Base-by-base conservation (phyloP, 2,113 vertebrate genomes). In the Puffinus mauretanicus region DNA sequence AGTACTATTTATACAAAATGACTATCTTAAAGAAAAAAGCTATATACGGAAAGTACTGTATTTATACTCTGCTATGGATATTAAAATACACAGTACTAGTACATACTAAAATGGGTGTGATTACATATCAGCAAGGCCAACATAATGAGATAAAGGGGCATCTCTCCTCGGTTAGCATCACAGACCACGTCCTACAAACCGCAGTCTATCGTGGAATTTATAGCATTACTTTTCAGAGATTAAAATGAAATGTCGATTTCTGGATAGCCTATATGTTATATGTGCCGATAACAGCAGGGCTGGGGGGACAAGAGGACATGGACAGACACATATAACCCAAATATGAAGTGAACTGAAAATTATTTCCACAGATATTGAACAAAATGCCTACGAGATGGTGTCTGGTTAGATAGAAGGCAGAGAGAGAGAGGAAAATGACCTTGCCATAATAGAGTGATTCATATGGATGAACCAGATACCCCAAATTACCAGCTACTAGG, bases 261-360 rank as follows among this genome's bases (percentile, higher is more conserved):
- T 78, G 38, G 21, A 70, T 17, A 65, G 51, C 32, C 70, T 71
- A 70, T 46, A 49, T 67, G 51, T 32, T 44, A 16, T 30, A 88
- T 16, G 61, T 36, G 57, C 54, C 64, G 75, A 25, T 86, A 92
- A 49, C 3, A 3, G 11, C 7, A 27, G 9, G 29, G 12, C 7
- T 22, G 17, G 32, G 15, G 40, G 21, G 27, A 19, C 52, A 82
- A 24, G 21, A 30, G 47, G 42, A 55, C n/a, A 42, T 2, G 4
- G 78, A 13, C n/a, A 87, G 60, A 55, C 61, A 79, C 15, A 40
- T 57, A 64, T 96, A 97, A 96, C 94, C 94, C 89, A 95, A 62
- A 96, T 95, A 96, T 69, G 88, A 96, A 96, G 34, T 72, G 91
- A 97, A 96, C 95, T 57, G 91, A 97, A 95, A 97, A 79, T 62